Evolutionary conservation across 1,140 invertebrate genomes (phyloP).

Genomic region (Drosophila tristis): DNA sequence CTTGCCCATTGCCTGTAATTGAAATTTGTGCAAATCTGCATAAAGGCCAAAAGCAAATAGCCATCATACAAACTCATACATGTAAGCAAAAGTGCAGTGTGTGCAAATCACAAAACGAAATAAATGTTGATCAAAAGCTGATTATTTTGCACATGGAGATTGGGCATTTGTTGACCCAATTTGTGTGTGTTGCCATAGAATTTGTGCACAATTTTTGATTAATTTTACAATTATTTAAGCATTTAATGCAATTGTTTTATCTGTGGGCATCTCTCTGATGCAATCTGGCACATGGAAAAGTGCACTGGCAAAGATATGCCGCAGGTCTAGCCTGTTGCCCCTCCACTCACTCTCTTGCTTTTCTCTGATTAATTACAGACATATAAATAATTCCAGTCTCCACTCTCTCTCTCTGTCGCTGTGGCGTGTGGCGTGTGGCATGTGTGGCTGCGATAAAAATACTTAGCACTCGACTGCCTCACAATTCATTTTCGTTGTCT

Average conservation of each 20-base stretch:
- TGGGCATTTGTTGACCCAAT: slow-evolving; percentile 40
- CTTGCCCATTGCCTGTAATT: slow-evolving; percentile 29
- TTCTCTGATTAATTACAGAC: slow-evolving; percentile 64
- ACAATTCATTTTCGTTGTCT: slow-evolving; percentile 29
- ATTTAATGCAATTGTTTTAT: slow-evolving; percentile 28
- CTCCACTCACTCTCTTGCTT: not conserved
- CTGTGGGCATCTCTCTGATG: not conserved
- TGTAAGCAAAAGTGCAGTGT: slow-evolving; percentile 24
- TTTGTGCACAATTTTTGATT: slow-evolving; percentile 31
- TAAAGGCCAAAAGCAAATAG: slow-evolving; percentile 35
- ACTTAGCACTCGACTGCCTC: slow-evolving; percentile 52
- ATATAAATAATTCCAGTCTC: slow-evolving; percentile 55
- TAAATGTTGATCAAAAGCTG: slow-evolving; percentile 38
- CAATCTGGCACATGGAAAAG: too few species aligned
- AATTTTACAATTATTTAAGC: slow-evolving; percentile 48
- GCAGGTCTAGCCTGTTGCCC: too few species aligned
- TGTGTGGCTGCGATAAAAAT: slow-evolving; percentile 65
- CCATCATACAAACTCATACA: not conserved
- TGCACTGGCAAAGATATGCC: too few species aligned
- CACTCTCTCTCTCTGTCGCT: not conserved
- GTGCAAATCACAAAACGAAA: slow-evolving; percentile 37
- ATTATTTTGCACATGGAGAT: slow-evolving; percentile 57
- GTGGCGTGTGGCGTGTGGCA: slow-evolving; percentile 48
- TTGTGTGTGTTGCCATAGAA: slow-evolving; percentile 2
- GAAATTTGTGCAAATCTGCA: slow-evolving; percentile 56